Base-by-base conservation (phyloP, 1,140 invertebrate genomes). In the Nephila pilipes region DNA sequence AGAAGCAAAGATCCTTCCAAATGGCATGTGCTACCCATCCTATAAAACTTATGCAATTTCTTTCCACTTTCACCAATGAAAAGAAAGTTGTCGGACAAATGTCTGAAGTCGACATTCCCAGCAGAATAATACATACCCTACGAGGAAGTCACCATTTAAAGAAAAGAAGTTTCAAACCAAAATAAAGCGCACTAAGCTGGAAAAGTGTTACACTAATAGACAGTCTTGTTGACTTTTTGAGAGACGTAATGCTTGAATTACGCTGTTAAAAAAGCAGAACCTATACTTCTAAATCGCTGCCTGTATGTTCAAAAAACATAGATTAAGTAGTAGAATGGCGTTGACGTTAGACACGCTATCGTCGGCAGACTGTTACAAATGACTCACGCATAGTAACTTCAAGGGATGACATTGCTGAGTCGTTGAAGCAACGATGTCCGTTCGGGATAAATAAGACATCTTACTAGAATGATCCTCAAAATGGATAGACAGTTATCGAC, bases 191-290 rank as follows among this genome's bases (percentile, higher is more conserved):
- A 54, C 80, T n/a, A n/a, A n/a, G n/a, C 18, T 81, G 36, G 38
- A 55, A 83, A 83, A 83, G 80, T 83, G 80, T 83, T 83, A 46
- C 38, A 25, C 36, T 83, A 83, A 83, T 83, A 46, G 80, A 83
- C 80, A 83, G 80, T 46, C 80, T 83, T 83, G 80, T 83, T 83
- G 54, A 83, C 38, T 75, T 75, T 75, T 75, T 75, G 65, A 75
- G 65, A 75, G 65, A 75, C 65, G 55, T 85, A 60, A 85, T 85
- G 83, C 83, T 85, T 85, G 54, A n/a, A 85, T 85, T 58, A 58
- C 55, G 83, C 46, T 57, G 83, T 57, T 57, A 85, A 85, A 75
- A 75, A 75, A 75, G 55, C n/a, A 22, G 25, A 85, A 85, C 54
- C 29, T 85, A 58, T 58, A 85, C 46, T 58, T 85, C 54, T 55